Conservation (phyloP, 2,113 vertebrate species). For the Menura novaehollandiae region DNA sequence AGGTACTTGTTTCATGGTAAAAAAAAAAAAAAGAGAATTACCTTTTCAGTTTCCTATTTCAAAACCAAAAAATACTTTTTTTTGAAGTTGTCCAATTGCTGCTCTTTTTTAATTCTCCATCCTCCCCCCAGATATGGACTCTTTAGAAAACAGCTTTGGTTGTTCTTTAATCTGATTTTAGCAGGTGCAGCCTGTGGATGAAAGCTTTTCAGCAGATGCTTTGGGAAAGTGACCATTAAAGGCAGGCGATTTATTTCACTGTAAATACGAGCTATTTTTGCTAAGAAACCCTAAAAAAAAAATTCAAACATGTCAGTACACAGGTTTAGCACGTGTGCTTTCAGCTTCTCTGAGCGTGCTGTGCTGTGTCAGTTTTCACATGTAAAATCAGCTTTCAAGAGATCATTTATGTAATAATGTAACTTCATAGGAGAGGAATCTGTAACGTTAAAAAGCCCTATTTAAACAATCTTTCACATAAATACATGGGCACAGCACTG, state of each 20-base stretch:
- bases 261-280: not conserved
- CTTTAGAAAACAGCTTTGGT: slow-evolving; percentile 21
- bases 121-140: not conserved
- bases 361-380: not conserved
- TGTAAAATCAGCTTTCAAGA: not conserved
- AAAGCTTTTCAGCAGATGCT: slow-evolving; percentile 50
- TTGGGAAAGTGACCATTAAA: slow-evolving; percentile 47
- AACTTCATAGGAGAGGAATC: not conserved
- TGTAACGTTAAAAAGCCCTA: not conserved
- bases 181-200: slow-evolving; percentile 38
- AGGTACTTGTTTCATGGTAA: not conserved
- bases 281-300: not conserved
- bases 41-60: not conserved
- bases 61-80: not conserved
- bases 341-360: not conserved
- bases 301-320: not conserved
- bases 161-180: slow-evolving; percentile 51
- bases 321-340: not conserved
- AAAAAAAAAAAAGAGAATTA: not conserved
- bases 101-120: not conserved
- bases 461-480: not conserved
- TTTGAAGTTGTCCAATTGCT: not conserved
- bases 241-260: not conserved
- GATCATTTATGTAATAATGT: not conserved
- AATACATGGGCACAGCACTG: not conserved